Evolutionary conservation across 2,888 invertebrate genomes (phyloP), one percentile per base, ranked within the genome.

Genomic region (Danaus chrysippus): DNA sequence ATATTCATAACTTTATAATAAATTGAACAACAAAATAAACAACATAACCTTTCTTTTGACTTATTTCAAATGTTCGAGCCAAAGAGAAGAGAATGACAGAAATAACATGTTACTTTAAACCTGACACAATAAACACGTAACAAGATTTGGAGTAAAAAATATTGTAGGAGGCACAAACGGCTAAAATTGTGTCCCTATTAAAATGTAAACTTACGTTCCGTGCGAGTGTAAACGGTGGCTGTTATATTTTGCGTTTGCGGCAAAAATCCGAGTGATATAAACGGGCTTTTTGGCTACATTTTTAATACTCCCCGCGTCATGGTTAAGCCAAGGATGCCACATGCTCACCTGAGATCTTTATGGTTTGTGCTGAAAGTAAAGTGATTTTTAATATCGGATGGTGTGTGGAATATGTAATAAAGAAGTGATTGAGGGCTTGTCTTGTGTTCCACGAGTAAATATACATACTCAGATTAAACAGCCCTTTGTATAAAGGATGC

Each of bases 261-360:
- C 15, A 55, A 42, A 34, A 42, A 15, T 17, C 42, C 54, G 62
- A 56, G 55, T 42, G 55, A 60, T 67, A 59, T 67, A 62, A 59
- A 62, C 54, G 34, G 15, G 53, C 23, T 56, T 53, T 54, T 53
- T 43, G 57, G 53, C 42, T 58, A 62, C 64, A 66, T 60, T 62
- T 66, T 64, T 64, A 64, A 66, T 62, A 64, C 49, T 19, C 12
- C 42, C 52, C 49, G 42, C 42, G 49, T 43, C 54, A 34, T 55
- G 57, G 55, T 62, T 62, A 60, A 52, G 56, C 41, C 58, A 54
- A 66, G 64, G 62, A 59, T 59, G 43, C 58, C 52, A 54, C 56
- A 57, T 59, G 49, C 58, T 64, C 59, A 52, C 59, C 46, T 49
- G 10, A 58, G 59, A 58, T 66, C 62, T 64, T 66, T 66, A 64